A percentile compares a stretch with the other conserved stretches of the same genome.
Conservation (phyloP, 1,140 invertebrate species). For the Aphelenchoides besseyi region DNA sequence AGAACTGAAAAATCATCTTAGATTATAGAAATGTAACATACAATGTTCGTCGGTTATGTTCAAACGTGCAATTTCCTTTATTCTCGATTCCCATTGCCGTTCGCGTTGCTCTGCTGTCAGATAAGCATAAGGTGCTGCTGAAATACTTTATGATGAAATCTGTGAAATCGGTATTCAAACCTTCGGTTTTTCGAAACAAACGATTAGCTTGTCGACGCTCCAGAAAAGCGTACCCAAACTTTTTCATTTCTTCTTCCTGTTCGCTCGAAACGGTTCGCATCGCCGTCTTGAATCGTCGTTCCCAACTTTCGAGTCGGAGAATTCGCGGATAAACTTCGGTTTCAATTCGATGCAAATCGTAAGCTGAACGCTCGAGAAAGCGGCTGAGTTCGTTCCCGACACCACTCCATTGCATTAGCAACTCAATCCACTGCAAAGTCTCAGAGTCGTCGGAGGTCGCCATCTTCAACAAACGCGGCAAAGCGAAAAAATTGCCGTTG, state of each 20-base stretch:
- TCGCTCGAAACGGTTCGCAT: not conserved
- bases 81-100: not conserved
- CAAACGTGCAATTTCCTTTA: not conserved
- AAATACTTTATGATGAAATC: not conserved
- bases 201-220: not conserved
- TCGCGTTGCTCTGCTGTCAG: not conserved
- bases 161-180: not conserved
- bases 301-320: not conserved
- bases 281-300: not conserved
- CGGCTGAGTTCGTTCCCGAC: not conserved
- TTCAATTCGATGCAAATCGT: not conserved
- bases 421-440: not conserved
- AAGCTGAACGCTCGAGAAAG: not conserved
- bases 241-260: conserved; percentile 1
- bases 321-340: not conserved
- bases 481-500: not conserved
- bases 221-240: not conserved
- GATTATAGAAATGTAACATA: not conserved
- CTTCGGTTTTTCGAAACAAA: not conserved
- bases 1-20: not conserved
- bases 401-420: conserved; percentile 2
- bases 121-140: not conserved
- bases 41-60: not conserved
- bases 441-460: not conserved
- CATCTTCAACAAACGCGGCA: not conserved